Conservation (phyloP, 2,888 invertebrate species). For the Dolomedes plantarius region DNA sequence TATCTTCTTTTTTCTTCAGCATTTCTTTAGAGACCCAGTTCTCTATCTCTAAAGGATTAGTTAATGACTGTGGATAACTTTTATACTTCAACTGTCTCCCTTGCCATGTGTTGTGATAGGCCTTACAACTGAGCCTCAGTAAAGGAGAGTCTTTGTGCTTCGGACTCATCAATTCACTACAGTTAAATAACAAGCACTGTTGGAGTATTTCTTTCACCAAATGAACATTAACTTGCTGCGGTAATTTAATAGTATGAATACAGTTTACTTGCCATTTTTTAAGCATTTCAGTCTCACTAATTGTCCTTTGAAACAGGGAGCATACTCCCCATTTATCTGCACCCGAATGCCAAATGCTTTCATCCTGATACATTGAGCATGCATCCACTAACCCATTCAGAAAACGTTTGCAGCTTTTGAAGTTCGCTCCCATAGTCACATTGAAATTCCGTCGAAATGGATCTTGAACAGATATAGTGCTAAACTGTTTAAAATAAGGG, state of each 20-base stretch:
- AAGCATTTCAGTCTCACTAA: not conserved
- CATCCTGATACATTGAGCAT: conserved; percentile 34
- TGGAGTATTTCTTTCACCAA: conserved; percentile 33
- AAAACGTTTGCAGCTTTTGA: conserved; percentile 27
- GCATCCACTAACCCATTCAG: conserved; percentile 13
- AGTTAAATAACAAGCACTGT: conserved; percentile 43
- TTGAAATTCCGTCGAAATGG: conserved; percentile 48
- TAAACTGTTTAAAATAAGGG: conserved; percentile 38
- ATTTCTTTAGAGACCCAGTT: conserved; percentile 46
- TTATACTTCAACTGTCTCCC: conserved; percentile 23
- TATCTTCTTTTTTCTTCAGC: not conserved
- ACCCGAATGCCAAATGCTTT: not conserved
- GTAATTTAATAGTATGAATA: conserved; percentile 19
- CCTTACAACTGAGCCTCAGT: conserved; percentile 45
- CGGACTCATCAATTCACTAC: not conserved
- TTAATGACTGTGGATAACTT: not conserved
- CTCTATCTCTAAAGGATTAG: conserved; percentile 21
- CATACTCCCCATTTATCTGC: conserved; percentile 32
- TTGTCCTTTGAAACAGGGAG: conserved; percentile 20
- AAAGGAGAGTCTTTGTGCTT: not conserved
- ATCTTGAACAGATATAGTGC: conserved; percentile 46
- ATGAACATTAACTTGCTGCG: not conserved
- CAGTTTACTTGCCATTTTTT: not conserved
- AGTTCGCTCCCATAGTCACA: conserved; percentile 8
- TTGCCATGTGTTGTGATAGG: conserved; percentile 40